Percentiles rank a stretch among this genome's conserved stretches.
phyloP scores from a whole-genome alignment of 2,888 invertebrate genomes.

The Exocentrus adspersus region DNA sequence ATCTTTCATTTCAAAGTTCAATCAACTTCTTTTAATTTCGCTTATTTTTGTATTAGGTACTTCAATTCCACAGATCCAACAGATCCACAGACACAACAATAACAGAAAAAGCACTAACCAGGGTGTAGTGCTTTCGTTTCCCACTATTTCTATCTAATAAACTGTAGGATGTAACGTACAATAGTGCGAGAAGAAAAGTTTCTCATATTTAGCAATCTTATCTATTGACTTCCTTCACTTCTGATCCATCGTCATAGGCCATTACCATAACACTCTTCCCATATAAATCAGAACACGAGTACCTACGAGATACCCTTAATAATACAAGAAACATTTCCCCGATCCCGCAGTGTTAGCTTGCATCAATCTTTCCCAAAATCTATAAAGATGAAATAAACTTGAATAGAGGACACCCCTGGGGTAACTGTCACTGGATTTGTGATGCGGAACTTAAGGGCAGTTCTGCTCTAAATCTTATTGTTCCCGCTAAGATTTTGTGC shows the following conservation, averaged over 20 bases:
- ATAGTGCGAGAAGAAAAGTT: no score
- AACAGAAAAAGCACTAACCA: no score
- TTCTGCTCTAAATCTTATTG: slow-evolving; percentile 52
- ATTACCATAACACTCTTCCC: slow-evolving; percentile 24
- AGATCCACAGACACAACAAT: no score
- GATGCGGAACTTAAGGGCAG: slow-evolving; percentile 38
- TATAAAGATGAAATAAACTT: slow-evolving; percentile 9
- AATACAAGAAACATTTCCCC: slow-evolving; percentile 29
- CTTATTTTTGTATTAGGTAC: no score
- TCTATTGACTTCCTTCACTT: not conserved
- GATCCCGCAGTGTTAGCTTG: slow-evolving; percentile 24
- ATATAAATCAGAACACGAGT: slow-evolving; percentile 33
- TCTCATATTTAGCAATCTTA: no score
- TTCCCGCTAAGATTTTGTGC: slow-evolving; percentile 44
- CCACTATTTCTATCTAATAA: no score
- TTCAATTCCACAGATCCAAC: no score
- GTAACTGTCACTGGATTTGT: slow-evolving; percentile 27
- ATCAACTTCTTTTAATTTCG: no score
- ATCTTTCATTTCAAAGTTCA: no score
- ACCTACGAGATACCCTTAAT: slow-evolving; percentile 22
- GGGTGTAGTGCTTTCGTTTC: no score
- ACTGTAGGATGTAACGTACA: no score
- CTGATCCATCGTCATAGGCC: slow-evolving; percentile 11
- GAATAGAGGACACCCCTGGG: slow-evolving; percentile 21
- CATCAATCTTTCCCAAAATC: slow-evolving; percentile 13